Percentiles rank a stretch among this genome's conserved stretches.
Evolutionary conservation across 1,140 invertebrate species (phyloP).

Genomic region (Rhynchophorus ferrugineus): DNA sequence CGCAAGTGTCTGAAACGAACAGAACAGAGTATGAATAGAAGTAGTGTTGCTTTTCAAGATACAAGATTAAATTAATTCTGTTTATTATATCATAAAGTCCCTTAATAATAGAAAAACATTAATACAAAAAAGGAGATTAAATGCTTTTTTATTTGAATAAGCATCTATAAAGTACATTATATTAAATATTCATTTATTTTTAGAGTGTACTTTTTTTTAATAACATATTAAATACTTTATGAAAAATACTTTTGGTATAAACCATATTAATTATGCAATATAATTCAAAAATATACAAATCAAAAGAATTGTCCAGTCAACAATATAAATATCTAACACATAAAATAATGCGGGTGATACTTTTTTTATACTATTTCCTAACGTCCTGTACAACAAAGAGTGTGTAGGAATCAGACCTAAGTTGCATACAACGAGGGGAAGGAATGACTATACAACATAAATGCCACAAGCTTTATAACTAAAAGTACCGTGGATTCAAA

Average conservation of each 20-base stretch:
- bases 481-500: neutral
- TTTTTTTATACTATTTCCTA: neutral
- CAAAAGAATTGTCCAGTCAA: no score
- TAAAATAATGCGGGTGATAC: no score
- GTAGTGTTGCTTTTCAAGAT: no score
- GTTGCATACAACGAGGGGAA: neutral
- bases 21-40: no score
- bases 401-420: neutral
- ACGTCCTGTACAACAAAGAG: neutral
- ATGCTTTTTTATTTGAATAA: conserved; percentile 24
- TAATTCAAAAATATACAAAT: no score
- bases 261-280: neutral
- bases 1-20: conserved; percentile 19
- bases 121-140: neutral
- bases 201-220: neutral
- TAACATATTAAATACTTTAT: neutral
- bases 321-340: no score
- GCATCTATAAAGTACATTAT: conserved; percentile 19
- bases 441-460: neutral
- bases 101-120: neutral
- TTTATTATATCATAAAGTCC: neutral
- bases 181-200: neutral
- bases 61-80: neutral
- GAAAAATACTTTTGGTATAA: neutral
- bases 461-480: neutral